phyloP scores from a whole-genome alignment of 2,797 vertebrate genomes.

The Pipistrellus nathusii region DNA sequence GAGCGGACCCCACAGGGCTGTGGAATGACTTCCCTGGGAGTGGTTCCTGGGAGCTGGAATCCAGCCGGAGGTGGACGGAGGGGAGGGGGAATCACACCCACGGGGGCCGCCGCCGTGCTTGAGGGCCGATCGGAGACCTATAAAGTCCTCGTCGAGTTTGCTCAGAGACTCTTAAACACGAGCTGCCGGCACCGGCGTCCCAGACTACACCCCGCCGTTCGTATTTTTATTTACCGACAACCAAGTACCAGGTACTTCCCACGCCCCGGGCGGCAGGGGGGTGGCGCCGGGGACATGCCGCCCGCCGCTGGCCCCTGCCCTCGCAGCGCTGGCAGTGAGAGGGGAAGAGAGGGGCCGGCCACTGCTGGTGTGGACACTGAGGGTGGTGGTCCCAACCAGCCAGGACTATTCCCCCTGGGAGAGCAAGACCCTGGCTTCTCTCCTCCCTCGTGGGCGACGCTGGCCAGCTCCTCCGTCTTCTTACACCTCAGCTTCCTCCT shows the following conservation, averaged over 20 bases:
- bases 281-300: background rate
- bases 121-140: background rate
- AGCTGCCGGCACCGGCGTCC: background rate
- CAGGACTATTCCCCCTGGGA: background rate
- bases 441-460: accelerated
- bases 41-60: background rate
- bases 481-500: too few relatives aligned
- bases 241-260: too few relatives aligned
- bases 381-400: background rate
- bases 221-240: background rate
- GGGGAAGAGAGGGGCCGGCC: background rate
- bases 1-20: background rate
- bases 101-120: background rate
- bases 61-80: background rate
- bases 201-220: too few relatives aligned
- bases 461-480: background rate
- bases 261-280: background rate
- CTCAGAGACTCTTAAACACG: background rate
- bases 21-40: background rate
- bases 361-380: background rate
- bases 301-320: background rate
- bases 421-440: background rate
- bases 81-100: too few relatives aligned
- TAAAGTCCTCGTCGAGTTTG: background rate
- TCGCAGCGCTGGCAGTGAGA: background rate